phyloP scores from a whole-genome alignment of 2,888 invertebrate genomes.

The Melieria omissa region DNA sequence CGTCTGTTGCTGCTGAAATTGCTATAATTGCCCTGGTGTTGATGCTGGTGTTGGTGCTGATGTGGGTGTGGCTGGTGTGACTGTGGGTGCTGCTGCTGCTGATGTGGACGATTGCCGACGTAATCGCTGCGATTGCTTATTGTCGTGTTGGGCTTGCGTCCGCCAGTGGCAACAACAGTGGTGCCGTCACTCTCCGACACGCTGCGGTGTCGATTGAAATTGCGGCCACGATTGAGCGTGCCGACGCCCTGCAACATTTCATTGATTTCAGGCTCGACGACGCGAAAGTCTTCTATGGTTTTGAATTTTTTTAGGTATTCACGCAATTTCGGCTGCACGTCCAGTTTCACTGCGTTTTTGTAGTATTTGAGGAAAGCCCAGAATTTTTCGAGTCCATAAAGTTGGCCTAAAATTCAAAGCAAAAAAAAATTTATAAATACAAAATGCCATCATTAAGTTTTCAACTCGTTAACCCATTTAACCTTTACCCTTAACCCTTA shows the following conservation, averaged over 20 bases:
- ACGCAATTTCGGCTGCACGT: constrained; percentile 78
- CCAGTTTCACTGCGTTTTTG: constrained; percentile 80
- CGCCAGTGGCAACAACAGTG: constrained; percentile 54
- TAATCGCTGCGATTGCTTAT: constrained; percentile 67
- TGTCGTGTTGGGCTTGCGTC: constrained; percentile 62
- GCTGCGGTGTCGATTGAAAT: constrained; percentile 73
- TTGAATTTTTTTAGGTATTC: constrained; percentile 83
- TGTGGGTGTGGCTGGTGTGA: constrained; percentile 54
- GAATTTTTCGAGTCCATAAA: constrained; percentile 98
- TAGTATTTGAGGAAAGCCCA: constrained; percentile 99
- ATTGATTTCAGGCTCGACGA: constrained; percentile 74
- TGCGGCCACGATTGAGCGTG: constrained; percentile 67
- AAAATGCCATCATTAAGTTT: background rate
- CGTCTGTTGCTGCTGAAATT: constrained; percentile 58
- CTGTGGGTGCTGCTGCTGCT: constrained; percentile 57
- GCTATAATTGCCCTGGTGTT: constrained; percentile 43
- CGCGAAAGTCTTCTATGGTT: constrained; percentile 89
- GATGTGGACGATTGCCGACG: constrained; percentile 60
- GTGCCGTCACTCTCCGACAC: constrained; percentile 74
- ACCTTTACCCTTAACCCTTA: background rate
- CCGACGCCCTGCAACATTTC: constrained; percentile 71
- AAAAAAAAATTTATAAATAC: background rate
- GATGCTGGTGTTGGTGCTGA: constrained; percentile 48
- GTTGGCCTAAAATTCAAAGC: constrained; percentile 75
- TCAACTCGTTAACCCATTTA: background rate